Evolutionary conservation across 2,113 vertebrate genomes (phyloP), one percentile per base, ranked within the genome.

Genomic region (zebrafish (Danio rerio)): DNA sequence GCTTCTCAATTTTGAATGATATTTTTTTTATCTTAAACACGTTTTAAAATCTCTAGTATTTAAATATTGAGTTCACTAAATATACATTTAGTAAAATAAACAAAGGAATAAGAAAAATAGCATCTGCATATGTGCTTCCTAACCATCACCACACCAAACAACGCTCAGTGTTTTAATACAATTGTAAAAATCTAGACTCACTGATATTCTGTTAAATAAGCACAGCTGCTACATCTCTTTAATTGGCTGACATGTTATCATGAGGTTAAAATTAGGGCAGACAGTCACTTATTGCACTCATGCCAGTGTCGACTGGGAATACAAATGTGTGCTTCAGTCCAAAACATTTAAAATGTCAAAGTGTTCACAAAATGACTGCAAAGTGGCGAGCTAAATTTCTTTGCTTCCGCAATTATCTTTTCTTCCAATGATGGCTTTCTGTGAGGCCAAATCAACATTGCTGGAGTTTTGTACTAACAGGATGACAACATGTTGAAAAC

Each of bases 261-360:
- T 77, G 15, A 76, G 18, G 56, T 50, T 21, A 12, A 76, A 62
- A 76, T 21, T 62, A 11, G 74, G 7, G 18, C 68, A 21, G 18
- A 7, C 40, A 43, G 42, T 72, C 2, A 20, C 7, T 58, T n/a
- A 56, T 56, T 42, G 12, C 18, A 43, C 52, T 74, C 16, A 40
- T 11, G 42, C 31, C 16, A 74, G 40, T n/a, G 31, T 45, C 9
- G 1, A 20, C 40, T 0, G 6, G 40, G 11, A 61, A 76, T 31
- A 9, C 18, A 62, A 76, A 61, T 62, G 56, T 47, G 8, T 58
- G 16, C 9, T 20, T 9, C 56, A 15, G 73, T 20, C n/a, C 42
- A 76, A 76, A 61, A 21, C 56, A 62, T 61, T 70, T 70, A 70
- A 9, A 61, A 47, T 76, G 42, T 47, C 74, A 49, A 76, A 45